These are phyloP conservation scores for Apodemia zela DNA, from an alignment of 2,888 invertebrate species.

Conservation along the genomic window DNA sequence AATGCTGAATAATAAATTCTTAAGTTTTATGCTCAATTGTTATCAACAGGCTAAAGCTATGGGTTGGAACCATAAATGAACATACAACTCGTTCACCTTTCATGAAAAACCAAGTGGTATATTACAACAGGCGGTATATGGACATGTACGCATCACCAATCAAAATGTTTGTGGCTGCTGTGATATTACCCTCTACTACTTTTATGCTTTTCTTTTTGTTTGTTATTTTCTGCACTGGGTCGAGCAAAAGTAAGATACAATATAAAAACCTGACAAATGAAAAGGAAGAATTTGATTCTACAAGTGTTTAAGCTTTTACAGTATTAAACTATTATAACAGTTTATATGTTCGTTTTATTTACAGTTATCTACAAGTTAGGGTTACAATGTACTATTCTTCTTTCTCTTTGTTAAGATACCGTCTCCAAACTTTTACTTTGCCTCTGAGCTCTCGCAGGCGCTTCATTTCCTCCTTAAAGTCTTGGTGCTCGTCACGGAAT, in stretches of 20 bases:
- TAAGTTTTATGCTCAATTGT: neutral
- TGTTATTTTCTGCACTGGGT: conserved; percentile 32
- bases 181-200: conserved; percentile 30
- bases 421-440: conserved; percentile 81
- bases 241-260: conserved; percentile 24
- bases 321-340: neutral
- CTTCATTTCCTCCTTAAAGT: conserved; percentile 93
- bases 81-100: neutral
- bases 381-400: conserved; percentile 23
- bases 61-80: conserved; percentile 24
- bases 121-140: conserved; percentile 17
- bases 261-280: conserved; percentile 28
- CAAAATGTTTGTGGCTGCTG: conserved; percentile 30
- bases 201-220: conserved; percentile 32
- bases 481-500: conserved; percentile 92
- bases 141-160: conserved; percentile 28
- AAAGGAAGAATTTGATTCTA: conserved; percentile 22
- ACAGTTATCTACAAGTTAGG: conserved; percentile 15
- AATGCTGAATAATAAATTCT: too few species aligned
- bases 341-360: conserved; percentile 20
- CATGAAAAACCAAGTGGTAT: neutral
- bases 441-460: conserved; percentile 88
- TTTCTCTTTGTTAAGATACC: conserved; percentile 42
- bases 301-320: conserved; percentile 17
- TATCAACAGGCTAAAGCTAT: conserved; percentile 26